These are phyloP conservation scores for Pemphigus obesinymphae DNA, from an alignment of 1,140 invertebrate species.

Conservation along the genomic window DNA sequence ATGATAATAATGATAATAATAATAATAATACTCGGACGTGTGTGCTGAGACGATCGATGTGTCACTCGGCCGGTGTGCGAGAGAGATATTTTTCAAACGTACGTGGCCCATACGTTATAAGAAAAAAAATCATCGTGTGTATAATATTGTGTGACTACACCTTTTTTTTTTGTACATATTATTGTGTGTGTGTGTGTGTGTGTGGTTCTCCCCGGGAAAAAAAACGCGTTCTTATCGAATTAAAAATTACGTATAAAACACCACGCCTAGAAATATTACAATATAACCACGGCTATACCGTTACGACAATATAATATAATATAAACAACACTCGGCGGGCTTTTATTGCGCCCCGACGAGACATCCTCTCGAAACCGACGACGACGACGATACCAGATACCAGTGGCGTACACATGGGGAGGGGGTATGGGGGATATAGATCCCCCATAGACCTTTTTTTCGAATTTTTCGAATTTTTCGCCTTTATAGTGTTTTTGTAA, in stretches of 20 bases:
- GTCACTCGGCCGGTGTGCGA: not conserved
- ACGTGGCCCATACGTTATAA: not conserved
- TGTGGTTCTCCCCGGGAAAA: not conserved
- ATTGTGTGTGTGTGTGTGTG: not conserved
- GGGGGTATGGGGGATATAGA: no score
- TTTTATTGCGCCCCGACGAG: conserved; percentile 3
- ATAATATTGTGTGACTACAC: not conserved
- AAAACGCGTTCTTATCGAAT: not conserved
- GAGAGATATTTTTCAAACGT: conserved; percentile 15
- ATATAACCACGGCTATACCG: no score
- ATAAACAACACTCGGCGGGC: not conserved
- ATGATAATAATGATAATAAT: conserved; percentile 6
- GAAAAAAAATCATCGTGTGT: no score
- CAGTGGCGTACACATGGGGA: not conserved
- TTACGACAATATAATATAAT: no score
- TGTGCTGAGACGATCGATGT: not conserved
- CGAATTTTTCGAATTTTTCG: no score
- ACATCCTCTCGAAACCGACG: conserved; percentile 5
- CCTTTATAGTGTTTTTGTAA: no score
- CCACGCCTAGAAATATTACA: no score
- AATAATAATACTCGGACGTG: not conserved
- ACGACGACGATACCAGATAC: not conserved
- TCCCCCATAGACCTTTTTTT: no score
- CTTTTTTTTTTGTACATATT: not conserved
- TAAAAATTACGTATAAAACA: not conserved